A percentile compares a stretch with the other conserved stretches of the same genome.
These are phyloP conservation scores for Litoditis marina DNA, from an alignment of 2,888 invertebrate genomes.

Conservation along the genomic window DNA sequence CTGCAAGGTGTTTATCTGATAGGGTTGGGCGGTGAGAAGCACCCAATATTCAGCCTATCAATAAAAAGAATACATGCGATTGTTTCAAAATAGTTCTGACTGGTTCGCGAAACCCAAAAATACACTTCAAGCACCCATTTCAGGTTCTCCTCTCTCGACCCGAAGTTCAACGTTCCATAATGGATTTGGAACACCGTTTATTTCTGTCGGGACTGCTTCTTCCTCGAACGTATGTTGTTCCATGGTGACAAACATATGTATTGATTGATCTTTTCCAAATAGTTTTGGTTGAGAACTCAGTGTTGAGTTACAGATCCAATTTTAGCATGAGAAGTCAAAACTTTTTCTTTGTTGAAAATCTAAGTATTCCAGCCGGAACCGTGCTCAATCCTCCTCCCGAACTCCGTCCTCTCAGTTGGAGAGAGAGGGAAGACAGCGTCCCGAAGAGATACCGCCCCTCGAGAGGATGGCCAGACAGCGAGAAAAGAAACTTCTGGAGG, in stretches of 20 bases:
- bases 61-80: too few relatives aligned
- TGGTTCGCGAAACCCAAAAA: too few relatives aligned
- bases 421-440: neutral
- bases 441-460: neutral
- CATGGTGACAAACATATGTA: too few relatives aligned
- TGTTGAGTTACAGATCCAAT: too few relatives aligned
- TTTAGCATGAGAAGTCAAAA: too few relatives aligned
- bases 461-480: neutral
- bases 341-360: neutral
- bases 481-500: conserved; percentile 1
- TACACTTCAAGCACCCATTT: conserved; percentile 65
- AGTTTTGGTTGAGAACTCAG: neutral
- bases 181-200: conserved; percentile 74
- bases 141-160: conserved; percentile 78
- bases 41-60: too few relatives aligned
- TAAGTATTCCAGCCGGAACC: neutral
- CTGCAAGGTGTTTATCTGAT: too few relatives aligned
- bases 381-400: too few relatives aligned
- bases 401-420: too few relatives aligned
- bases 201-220: conserved; percentile 51
- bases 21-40: too few relatives aligned
- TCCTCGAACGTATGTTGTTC: conserved; percentile 20
- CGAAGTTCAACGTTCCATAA: conserved; percentile 81
- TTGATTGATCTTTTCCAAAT: neutral
- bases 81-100: too few relatives aligned